Percentiles rank a stretch among this genome's conserved stretches.
Evolutionary conservation across 1,140 invertebrate species (phyloP).

Genomic region (Globodera rostochiensis): DNA sequence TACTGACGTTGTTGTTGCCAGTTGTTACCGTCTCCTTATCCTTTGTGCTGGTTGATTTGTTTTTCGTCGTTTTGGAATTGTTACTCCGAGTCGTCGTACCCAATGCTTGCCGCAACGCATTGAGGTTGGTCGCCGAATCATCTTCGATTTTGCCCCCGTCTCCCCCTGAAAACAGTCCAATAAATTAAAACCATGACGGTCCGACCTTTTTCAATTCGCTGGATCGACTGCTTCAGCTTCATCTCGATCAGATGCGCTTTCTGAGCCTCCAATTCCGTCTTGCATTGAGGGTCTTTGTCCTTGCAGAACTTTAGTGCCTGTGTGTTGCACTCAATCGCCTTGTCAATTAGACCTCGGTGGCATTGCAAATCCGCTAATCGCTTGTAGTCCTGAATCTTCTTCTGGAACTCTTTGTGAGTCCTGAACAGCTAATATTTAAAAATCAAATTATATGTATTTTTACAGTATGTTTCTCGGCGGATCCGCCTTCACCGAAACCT

Average conservation of each 20-base stretch:
- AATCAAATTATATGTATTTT: neutral
- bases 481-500: constrained; percentile 64
- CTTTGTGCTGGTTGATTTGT: constrained; percentile 33
- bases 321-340: constrained; percentile 62
- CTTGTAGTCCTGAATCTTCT: constrained; percentile 64
- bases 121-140: constrained; percentile 46
- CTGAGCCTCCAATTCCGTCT: constrained; percentile 57
- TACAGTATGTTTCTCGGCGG: constrained; percentile 64
- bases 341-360: constrained; percentile 59
- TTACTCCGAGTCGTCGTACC: constrained; percentile 42
- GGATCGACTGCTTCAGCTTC: constrained; percentile 63
- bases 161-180: constrained; percentile 38
- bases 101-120: constrained; percentile 48
- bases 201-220: constrained; percentile 62
- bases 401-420: constrained; percentile 57
- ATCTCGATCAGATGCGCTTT: constrained; percentile 59
- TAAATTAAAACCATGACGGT: constrained; percentile 35
- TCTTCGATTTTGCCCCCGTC: constrained; percentile 44
- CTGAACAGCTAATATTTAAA: constrained; percentile 37
- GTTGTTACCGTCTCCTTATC: constrained; percentile 32
- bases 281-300: constrained; percentile 62
- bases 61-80: constrained; percentile 32
- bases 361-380: constrained; percentile 62
- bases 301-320: constrained; percentile 64
- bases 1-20: constrained; percentile 32